Evolutionary conservation across 2,888 invertebrate genomes (phyloP).

Genomic region (Pogonocherus hispidulus): DNA sequence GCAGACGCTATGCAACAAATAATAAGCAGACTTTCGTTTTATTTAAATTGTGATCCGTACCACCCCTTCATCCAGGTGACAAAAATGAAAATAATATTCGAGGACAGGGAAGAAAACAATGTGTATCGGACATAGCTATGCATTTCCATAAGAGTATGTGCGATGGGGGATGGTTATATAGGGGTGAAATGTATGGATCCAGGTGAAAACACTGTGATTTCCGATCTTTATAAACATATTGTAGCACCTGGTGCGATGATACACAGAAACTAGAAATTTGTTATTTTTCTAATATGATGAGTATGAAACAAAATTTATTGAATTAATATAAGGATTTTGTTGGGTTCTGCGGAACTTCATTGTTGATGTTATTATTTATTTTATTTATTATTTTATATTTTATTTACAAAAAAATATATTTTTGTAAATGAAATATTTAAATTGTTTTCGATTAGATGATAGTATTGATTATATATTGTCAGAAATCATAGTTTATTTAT

Average conservation of each 20-base stretch:
- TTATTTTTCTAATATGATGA: no score
- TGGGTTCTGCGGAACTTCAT: no score
- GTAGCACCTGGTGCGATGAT: background rate
- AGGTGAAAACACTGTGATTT: slow-evolving; percentile 32
- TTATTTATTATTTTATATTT: no score
- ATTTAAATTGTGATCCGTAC: slow-evolving; percentile 29
- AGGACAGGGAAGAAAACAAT: slow-evolving; percentile 36
- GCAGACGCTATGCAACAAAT: slow-evolving; percentile 26
- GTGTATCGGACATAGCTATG: slow-evolving; percentile 8
- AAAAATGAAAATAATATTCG: slow-evolving; percentile 41
- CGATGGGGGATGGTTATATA: slow-evolving; percentile 26
- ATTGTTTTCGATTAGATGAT: no score
- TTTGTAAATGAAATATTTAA: no score
- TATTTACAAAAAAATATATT: no score
- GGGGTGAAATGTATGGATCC: slow-evolving; percentile 29
- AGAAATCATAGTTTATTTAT: no score
- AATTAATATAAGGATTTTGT: no score
- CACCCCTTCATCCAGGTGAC: slow-evolving; percentile 44
- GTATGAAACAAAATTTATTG: no score
- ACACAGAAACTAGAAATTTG: background rate
- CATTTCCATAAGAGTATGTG: slow-evolving; percentile 36
- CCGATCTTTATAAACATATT: background rate
- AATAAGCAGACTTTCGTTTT: slow-evolving; percentile 38
- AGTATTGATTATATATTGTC: no score
- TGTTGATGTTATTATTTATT: no score